Evolutionary conservation across 30 jellyfish, hydroid and myxozoan species (phyloP).

Genomic region (Aurelia sp.): DNA sequence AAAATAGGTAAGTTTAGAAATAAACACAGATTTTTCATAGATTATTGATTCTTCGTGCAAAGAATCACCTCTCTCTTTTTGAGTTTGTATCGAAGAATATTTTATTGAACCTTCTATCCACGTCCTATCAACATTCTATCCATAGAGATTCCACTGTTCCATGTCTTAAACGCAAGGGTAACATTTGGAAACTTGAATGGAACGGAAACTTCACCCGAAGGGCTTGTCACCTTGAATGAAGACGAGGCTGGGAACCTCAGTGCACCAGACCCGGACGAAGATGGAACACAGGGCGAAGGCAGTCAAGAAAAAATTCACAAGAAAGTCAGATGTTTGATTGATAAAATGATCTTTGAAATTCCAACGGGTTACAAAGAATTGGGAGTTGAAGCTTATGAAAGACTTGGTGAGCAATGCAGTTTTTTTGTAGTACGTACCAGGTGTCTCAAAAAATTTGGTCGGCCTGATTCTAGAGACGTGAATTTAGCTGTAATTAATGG

Average conservation of each 20-base stretch:
- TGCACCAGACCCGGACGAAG: slow-evolving; percentile 35
- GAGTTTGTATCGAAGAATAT: too few species aligned
- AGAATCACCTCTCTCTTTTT: too few species aligned
- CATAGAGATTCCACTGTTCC: slow-evolving; percentile 92
- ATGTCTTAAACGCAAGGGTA: slow-evolving; percentile 90
- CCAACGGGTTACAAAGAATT: slow-evolving; percentile 75
- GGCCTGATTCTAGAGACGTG: too few species aligned
- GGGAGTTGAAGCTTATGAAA: slow-evolving; percentile 74
- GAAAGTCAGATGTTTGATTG: slow-evolving; percentile 86
- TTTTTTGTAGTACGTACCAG: too few species aligned
- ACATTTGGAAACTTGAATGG: slow-evolving; percentile 93
- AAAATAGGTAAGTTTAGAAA: slow-evolving; percentile 75
- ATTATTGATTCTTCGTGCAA: too few species aligned
- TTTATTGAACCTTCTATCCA: neutral
- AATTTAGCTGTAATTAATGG: too few species aligned
- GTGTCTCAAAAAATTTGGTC: too few species aligned
- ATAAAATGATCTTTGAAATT: slow-evolving; percentile 87
- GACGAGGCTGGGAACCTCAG: slow-evolving; percentile 43
- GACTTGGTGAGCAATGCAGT: slow-evolving; percentile 45
- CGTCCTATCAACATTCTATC: neutral
- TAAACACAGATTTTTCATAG: neutral
- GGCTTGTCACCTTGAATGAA: slow-evolving; percentile 76
- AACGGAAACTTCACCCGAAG: slow-evolving; percentile 79
- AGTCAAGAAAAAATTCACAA: slow-evolving; percentile 27
- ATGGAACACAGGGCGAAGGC: slow-evolving; percentile 23